Evolutionary conservation across 2,888 invertebrate genomes (phyloP), one percentile per base, ranked within the genome.

Genomic region (Pilophorus perplexus): DNA sequence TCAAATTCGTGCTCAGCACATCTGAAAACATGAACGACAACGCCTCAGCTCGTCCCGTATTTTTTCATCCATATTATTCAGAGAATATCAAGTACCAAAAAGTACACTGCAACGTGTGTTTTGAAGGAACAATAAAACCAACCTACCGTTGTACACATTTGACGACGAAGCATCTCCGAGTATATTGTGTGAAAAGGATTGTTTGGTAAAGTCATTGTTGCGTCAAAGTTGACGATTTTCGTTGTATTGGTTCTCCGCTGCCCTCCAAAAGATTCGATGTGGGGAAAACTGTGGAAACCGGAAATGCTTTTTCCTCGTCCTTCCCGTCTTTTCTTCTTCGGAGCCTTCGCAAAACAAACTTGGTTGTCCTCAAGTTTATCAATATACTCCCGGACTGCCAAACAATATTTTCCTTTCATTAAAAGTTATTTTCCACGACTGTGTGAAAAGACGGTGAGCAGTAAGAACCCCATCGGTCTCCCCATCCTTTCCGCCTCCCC

Each of bases 321-420:
- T 12, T 33, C 12, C 12, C n/a, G n/a, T n/a, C n/a, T n/a, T n/a
- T n/a, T n/a, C n/a, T n/a, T n/a, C n/a, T n/a, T n/a, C n/a, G n/a
- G n/a, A n/a, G n/a, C n/a, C n/a, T n/a, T n/a, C 22, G 20, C 42
- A 40, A n/a, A 42, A 42, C 38, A 38, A 59, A 42, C 42, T 59
- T 59, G 6, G 59, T 27, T 40, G 40, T 59, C 59, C 14, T 25
- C 22, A 59, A 59, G 42, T 59, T 59, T 42, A 59, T 59, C 59
- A 59, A 59, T 59, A 59, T 33, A 59, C 59, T 42, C 20, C n/a
- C 16, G 27, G 16, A 42, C 55, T 59, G n/a, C 59, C 59, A 25
- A 59, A 59, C 42, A 59, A 59, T 59, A 59, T 59, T 59, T 59
- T 59, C 44, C 59, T 59, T 59, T 59, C 59, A 59, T 59, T 59